Conservation (phyloP, 2,888 invertebrate genomes). For the Lasioglossum morio region DNA sequence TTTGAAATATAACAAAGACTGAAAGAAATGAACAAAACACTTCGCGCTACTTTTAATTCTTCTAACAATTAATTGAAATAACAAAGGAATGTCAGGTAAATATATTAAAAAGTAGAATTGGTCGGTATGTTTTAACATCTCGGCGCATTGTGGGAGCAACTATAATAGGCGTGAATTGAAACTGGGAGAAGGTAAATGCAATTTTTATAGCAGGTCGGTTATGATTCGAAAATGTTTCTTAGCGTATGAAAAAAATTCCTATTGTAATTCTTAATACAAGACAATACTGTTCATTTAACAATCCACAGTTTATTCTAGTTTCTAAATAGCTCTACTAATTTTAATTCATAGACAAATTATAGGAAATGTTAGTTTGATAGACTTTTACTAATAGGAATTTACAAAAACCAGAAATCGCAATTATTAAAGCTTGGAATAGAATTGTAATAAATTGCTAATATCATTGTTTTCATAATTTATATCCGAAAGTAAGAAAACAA, state of each 20-base stretch:
- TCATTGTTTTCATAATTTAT: neutral
- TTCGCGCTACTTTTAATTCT: neutral
- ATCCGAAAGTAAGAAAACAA: no score
- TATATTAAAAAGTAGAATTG: neutral
- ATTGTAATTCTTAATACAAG: neutral
- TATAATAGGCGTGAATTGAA: neutral
- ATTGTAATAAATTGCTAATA: neutral
- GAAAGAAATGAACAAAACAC: neutral
- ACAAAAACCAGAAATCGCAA: neutral
- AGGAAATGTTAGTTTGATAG: neutral
- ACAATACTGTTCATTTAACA: neutral
- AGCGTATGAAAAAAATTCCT: neutral
- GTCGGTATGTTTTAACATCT: neutral
- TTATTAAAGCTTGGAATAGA: neutral
- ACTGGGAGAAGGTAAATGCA: neutral
- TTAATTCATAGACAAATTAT: neutral
- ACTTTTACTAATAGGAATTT: neutral
- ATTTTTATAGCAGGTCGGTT: neutral
- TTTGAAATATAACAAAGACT: neutral
- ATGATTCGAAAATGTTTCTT: neutral
- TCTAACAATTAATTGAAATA: neutral
- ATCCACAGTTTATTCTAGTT: neutral
- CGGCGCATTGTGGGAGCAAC: neutral
- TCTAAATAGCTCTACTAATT: neutral
- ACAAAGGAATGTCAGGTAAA: neutral